A percentile compares a stretch with the other conserved stretches of the same genome.
These are phyloP conservation scores for Plodia interpunctella DNA, from an alignment of 1,140 invertebrate genomes.

Conservation along the genomic window DNA sequence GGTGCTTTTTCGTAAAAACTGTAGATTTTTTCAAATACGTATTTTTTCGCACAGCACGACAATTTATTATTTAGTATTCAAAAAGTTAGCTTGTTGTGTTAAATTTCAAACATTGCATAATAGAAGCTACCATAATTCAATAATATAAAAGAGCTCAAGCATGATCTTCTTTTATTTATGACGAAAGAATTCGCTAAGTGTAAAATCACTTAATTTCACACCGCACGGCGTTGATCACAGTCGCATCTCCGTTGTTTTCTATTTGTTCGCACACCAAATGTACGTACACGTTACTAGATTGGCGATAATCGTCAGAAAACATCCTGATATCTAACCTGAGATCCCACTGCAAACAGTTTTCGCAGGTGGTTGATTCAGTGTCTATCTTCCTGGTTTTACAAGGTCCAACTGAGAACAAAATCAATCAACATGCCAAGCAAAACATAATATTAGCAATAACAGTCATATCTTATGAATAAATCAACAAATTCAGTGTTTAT, in stretches of 20 bases:
- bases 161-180: too few species aligned
- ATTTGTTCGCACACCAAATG: neutral
- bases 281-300: neutral
- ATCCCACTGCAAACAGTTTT: neutral
- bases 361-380: neutral
- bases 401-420: constrained; percentile 12
- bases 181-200: too few species aligned
- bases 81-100: too few species aligned
- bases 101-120: too few species aligned
- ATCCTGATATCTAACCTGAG: constrained; percentile 2
- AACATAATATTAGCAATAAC: constrained; percentile 8
- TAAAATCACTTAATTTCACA: too few species aligned
- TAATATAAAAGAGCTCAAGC: too few species aligned
- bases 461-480: neutral
- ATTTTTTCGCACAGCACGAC: too few species aligned
- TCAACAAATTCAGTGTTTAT: neutral
- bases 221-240: too few species aligned
- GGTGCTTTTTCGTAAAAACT: too few species aligned
- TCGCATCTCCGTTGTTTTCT: neutral
- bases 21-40: too few species aligned
- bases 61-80: too few species aligned
- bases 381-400: constrained; percentile 8
- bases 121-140: too few species aligned
- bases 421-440: constrained; percentile 9
- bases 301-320: neutral